Evolutionary conservation across 2,113 vertebrate species (phyloP).

Genomic region (Clinocottus analis): DNA sequence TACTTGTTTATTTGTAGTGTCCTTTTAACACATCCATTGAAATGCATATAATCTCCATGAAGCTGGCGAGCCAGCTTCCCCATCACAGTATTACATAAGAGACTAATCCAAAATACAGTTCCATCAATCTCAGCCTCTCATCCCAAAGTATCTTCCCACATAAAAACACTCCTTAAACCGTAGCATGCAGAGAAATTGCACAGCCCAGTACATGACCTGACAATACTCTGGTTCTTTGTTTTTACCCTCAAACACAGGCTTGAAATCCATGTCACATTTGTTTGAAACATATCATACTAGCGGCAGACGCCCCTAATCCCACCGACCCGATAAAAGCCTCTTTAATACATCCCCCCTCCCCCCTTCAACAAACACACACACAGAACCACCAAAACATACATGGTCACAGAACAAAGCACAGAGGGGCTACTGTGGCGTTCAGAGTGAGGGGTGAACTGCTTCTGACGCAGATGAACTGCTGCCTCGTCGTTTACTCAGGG

Average conservation of each 20-base stretch:
- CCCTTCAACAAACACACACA: background rate
- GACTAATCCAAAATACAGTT: constrained; percentile 36
- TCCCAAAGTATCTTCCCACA: background rate
- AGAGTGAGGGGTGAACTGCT: constrained; percentile 10
- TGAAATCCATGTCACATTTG: constrained; percentile 16
- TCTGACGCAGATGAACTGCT: constrained; percentile 57
- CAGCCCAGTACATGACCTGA: background rate
- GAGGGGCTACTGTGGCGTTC: constrained; percentile 66
- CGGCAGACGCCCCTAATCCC: constrained; percentile 20
- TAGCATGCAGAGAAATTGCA: background rate
- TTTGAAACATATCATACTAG: constrained; percentile 40
- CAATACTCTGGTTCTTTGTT: background rate
- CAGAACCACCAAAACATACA: constrained; percentile 46
- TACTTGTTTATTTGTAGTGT: background rate
- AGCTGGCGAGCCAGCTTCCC: background rate
- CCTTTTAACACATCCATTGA: constrained; percentile 1
- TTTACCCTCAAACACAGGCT: background rate
- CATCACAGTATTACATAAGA: constrained; percentile 32
- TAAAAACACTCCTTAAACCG: background rate
- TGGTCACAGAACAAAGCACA: constrained; percentile 55
- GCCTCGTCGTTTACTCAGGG: constrained; percentile 56
- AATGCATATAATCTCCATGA: background rate
- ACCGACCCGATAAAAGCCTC: constrained; percentile 39
- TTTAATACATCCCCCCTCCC: constrained; percentile 20
- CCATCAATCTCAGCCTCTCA: constrained; percentile 16